Evolutionary conservation across 2,113 vertebrate species (phyloP).

Genomic region (Oreochromis aureus): DNA sequence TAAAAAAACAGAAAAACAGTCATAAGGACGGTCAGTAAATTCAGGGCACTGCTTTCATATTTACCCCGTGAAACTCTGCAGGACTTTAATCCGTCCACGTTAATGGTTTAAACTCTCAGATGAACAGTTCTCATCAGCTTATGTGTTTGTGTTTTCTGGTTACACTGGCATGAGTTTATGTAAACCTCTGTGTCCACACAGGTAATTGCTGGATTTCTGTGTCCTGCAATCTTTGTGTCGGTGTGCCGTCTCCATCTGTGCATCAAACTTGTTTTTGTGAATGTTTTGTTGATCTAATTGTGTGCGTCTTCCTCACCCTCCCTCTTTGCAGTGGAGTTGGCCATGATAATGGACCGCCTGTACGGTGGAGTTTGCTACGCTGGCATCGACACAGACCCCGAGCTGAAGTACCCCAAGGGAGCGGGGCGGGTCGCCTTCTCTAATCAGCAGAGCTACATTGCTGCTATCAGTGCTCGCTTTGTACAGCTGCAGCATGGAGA

Average conservation of each 20-base stretch:
- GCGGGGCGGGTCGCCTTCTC: constrained; percentile 98
- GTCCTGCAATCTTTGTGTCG: neutral
- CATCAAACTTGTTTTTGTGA: neutral
- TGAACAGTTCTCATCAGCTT: neutral
- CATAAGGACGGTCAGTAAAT: neutral
- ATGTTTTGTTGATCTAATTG: neutral
- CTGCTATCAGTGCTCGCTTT: constrained; percentile 99
- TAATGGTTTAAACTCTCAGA: constrained; percentile 1
- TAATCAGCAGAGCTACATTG: constrained; percentile 99
- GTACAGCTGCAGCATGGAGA: constrained; percentile 99
- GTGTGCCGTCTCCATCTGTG: neutral
- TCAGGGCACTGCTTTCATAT: neutral
- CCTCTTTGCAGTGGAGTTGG: constrained; percentile 88
- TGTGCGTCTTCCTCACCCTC: neutral
- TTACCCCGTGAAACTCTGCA: neutral
- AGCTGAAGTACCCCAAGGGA: constrained; percentile 98
- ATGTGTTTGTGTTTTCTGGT: neutral
- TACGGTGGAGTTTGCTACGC: constrained; percentile 98
- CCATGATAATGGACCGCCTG: constrained; percentile 99
- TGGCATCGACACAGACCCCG: constrained; percentile 97
- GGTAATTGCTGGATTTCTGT: neutral
- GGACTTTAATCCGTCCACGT: neutral
- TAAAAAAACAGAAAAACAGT: neutral
- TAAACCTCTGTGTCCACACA: neutral
- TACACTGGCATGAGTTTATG: neutral